Conservation (phyloP, 2,797 vertebrate species). For the Euphonia xanthogaster region DNA sequence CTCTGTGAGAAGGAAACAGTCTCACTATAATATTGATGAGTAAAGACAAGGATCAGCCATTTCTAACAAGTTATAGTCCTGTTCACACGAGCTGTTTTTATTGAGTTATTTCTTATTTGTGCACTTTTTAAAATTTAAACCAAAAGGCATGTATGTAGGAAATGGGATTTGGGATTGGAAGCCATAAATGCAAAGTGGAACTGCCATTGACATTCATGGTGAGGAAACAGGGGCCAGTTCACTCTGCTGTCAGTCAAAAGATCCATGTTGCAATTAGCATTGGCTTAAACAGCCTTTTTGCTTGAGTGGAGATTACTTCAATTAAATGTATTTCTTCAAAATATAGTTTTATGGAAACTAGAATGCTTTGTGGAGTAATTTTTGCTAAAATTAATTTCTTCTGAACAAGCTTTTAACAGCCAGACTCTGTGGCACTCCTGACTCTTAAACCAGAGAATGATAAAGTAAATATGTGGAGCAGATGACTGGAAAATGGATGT, state of each 20-base stretch:
- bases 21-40: neutral
- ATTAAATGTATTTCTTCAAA: neutral
- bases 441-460: neutral
- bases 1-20: neutral
- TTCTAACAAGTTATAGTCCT: neutral
- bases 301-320: neutral
- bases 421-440: neutral
- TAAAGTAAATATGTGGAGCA: neutral
- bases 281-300: neutral
- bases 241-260: neutral
- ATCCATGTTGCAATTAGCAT: neutral
- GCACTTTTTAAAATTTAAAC: neutral
- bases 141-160: neutral
- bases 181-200: neutral
- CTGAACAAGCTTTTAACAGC: neutral
- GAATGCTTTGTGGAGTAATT: neutral
- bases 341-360: neutral
- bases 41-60: neutral
- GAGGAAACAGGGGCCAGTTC: neutral
- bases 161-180: neutral
- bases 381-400: neutral
- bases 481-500: neutral
- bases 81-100: neutral
- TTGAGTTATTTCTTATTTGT: neutral
- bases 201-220: neutral